phyloP scores from a whole-genome alignment of 2,797 vertebrate species.

The Dromococcyx pavoninus region DNA sequence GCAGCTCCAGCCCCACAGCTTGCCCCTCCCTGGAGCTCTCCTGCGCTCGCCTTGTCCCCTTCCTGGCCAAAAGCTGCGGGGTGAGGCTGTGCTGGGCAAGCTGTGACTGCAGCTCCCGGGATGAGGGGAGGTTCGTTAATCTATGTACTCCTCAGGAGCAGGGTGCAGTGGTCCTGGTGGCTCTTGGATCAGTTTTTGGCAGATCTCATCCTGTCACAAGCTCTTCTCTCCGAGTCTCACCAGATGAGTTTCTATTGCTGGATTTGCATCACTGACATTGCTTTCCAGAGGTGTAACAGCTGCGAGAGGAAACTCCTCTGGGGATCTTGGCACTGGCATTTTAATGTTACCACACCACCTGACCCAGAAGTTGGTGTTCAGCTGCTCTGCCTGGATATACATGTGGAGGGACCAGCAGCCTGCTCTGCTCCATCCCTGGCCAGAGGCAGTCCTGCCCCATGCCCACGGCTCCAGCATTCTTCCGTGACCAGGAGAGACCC shows the following conservation, averaged over 20 bases:
- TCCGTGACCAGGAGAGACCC: too few species aligned
- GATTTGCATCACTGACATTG: fast-evolving
- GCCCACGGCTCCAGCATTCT: fast-evolving
- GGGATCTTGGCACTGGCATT: too few species aligned
- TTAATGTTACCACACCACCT: fast-evolving
- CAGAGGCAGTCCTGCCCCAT: too few species aligned
- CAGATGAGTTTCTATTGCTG: neutral
- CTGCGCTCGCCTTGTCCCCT: too few species aligned
- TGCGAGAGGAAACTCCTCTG: neutral
- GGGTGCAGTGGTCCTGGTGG: neutral
- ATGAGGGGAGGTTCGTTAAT: neutral
- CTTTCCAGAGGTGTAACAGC: neutral
- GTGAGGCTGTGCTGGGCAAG: neutral
- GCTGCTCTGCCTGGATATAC: fast-evolving
- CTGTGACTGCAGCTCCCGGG: neutral
- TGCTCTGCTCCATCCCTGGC: too few species aligned
- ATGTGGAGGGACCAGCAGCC: neutral
- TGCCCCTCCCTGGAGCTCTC: too few species aligned
- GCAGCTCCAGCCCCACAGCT: too few species aligned
- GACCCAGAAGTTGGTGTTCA: too few species aligned
- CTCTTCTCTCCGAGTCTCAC: too few species aligned
- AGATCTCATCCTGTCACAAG: too few species aligned
- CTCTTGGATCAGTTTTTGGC: neutral
- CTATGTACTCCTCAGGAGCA: too few species aligned
- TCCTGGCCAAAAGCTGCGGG: too few species aligned